phyloP scores from a whole-genome alignment of 1,140 invertebrate genomes.

The Formica exsecta region DNA sequence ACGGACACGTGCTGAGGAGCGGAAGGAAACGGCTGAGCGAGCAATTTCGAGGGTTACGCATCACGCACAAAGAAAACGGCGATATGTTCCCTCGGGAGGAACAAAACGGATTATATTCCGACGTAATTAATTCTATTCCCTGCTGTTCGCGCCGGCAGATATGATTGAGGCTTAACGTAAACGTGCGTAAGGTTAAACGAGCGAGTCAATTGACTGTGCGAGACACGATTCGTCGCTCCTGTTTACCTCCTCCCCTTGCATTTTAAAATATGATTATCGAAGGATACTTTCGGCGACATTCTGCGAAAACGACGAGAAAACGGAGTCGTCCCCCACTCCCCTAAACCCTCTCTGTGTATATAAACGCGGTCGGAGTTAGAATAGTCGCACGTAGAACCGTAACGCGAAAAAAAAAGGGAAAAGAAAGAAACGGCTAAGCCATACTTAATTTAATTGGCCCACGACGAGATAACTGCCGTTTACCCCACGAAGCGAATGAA shows the following conservation, averaged over 20 bases:
- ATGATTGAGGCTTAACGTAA: slow-evolving; percentile 58
- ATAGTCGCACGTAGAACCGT: slow-evolving; percentile 14
- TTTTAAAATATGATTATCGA: slow-evolving; percentile 26
- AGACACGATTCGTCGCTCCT: background rate
- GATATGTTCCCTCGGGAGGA: background rate
- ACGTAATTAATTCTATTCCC: slow-evolving; percentile 70
- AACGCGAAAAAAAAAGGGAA: background rate
- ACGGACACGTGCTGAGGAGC: slow-evolving; percentile 8
- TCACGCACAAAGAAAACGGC: slow-evolving; percentile 15
- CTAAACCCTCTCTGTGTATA: background rate
- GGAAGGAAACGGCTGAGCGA: slow-evolving; percentile 43
- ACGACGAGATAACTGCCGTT: slow-evolving; percentile 40
- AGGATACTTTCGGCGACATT: background rate
- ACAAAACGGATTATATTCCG: slow-evolving; percentile 39
- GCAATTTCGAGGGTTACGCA: background rate
- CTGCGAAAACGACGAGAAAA: background rate
- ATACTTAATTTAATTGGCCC: slow-evolving; percentile 53
- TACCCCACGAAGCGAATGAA: slow-evolving; percentile 45
- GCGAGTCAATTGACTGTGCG: slow-evolving; percentile 27
- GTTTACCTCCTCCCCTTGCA: background rate
- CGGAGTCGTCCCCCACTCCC: background rate
- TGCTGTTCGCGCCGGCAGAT: slow-evolving; percentile 41
- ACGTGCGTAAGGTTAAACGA: slow-evolving; percentile 33
- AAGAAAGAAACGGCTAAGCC: slow-evolving; percentile 12
- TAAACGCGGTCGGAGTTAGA: slow-evolving; percentile 16